Evolutionary conservation across 2,113 vertebrate species (phyloP), one percentile per base, ranked within the genome.

Genomic region (Dissostichus mawsoni): DNA sequence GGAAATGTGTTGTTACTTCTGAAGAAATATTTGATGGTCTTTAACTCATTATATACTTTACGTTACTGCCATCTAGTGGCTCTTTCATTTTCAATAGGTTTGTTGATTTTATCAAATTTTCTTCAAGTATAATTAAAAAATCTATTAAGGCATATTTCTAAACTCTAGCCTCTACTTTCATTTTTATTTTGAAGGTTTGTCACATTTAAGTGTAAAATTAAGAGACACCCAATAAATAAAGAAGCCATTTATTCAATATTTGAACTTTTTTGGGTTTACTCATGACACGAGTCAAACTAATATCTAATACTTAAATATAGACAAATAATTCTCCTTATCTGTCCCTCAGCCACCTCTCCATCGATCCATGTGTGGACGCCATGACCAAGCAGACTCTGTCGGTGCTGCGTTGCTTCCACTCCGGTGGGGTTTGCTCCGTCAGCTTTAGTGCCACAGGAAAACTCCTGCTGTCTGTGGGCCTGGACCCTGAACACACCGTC

Each of bases 361-460:
- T 97, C 97, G 51, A 96, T 99, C 82, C 98, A 99, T 0, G 94
- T 99, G 89, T 99, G 98, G 98, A 99, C 41, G 98, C 98, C 47
- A 95, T 97, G 95, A 98, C 92, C 90, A 99, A 99, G 55, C 97
- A 98, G 94, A 99, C 98, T 0, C 87, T 98, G 25, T 98, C 98
- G 0, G 93, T 99, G 5, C 94, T 99, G 5, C 95, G 98, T 87
- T 99, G 98, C 87, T 96, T 95, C 93, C 97, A 99, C 68, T 96
- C 97, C 0, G 96, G 96, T 47, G 98, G 98, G 0, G 96, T 99
- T 73, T 99, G 98, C 80, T 97, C 97, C 0, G 97, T 99, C 91
- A 98, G 98, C 85, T 99, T 99, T 93, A 99, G 98, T 82, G 98
- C 98, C 85, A 99, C 98, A 16, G 98, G 98, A 48, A 99, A 97